Evolutionary conservation across 2,797 vertebrate genomes (phyloP).

Genomic region (Ptychobarbus kaznakovi): DNA sequence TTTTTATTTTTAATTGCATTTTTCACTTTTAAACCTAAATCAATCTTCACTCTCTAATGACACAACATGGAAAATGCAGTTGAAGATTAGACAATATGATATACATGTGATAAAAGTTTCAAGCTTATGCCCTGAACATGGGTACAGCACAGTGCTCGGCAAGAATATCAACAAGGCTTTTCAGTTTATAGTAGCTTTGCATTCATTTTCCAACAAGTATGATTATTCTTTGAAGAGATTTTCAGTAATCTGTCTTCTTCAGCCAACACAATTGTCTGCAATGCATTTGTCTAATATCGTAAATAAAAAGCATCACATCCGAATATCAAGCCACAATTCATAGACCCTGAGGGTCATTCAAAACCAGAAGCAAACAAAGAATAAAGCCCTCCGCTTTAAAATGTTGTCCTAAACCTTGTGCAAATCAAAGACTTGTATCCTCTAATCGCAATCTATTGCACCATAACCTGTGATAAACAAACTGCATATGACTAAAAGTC

Average conservation of each 20-base stretch:
- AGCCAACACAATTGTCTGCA: conserved; percentile 34
- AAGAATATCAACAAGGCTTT: conserved; percentile 45
- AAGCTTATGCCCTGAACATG: conserved; percentile 55
- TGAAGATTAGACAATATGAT: conserved; percentile 23
- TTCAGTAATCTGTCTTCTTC: background rate
- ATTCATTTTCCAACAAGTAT: background rate
- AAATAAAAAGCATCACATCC: conserved; percentile 43
- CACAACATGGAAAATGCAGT: background rate
- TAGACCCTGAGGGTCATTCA: background rate
- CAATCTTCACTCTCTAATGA: conserved; percentile 2
- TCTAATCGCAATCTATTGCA: conserved; percentile 57
- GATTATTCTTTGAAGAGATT: background rate
- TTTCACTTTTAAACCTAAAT: background rate
- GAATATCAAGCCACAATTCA: conserved; percentile 27
- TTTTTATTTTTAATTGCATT: conserved; percentile 4
- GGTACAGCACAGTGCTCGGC: conserved; percentile 53
- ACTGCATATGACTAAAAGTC: conserved; percentile 44
- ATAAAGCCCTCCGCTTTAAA: conserved; percentile 2
- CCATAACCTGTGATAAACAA: conserved; percentile 46
- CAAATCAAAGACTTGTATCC: conserved; percentile 47
- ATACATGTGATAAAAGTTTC: conserved; percentile 18
- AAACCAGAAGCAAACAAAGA: conserved; percentile 26
- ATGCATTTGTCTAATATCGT: conserved; percentile 21
- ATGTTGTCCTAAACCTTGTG: conserved; percentile 50
- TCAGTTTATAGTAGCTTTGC: conserved; percentile 34